Base-by-base conservation (phyloP, 2,888 invertebrate genomes). In the Herminia tarsipennalis region DNA sequence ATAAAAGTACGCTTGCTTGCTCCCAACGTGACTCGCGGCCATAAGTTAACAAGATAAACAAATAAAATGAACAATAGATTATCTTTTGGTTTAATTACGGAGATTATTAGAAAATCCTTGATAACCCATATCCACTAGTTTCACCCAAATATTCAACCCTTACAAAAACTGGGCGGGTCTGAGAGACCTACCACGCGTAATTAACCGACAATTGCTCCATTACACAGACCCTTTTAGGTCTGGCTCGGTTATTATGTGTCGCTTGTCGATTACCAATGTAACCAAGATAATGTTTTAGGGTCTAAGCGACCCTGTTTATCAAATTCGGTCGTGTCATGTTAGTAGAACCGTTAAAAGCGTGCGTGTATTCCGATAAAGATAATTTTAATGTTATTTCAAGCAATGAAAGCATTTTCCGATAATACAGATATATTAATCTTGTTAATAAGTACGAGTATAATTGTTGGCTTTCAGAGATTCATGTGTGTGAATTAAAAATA, bases 151-250 rank as follows among this genome's bases (percentile, higher is more conserved):
- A 58, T 36, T 47, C 30, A 47, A 61, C 53, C 61, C 47, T 56
- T 48, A 53, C 66, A 65, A 68, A 61, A 68, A 55, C 56, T 33
- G 38, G 62, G 40, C 46, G 56, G 62, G 56, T 55, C 56, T 56
- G 53, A 32, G 35, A 36, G 60, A 30, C 62, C 67, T 51, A 33
- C 41, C 51, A 58, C 51, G 60, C 71, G 78, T 81, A 83, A 83
- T 83, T 83, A 83, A 81, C 80, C 73, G 68, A 66, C 78, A 73
- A 81, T 78, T 72, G 81, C 66, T 74, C 79, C 77, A 81, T 82
- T 82, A 77, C 70, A 73, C 62, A 54, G 61, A 71, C 78, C 80
- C 78, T 80, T 79, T 78, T 71, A 73, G 73, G 72, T 62, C 57
- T 57, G 60, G 32, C 42, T 46, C 34, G 69, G 75, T 72, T 75